Percentiles rank a stretch among this genome's conserved stretches.
Evolutionary conservation across 2,888 invertebrate genomes (phyloP).

Genomic region (Tineola bisselliella): DNA sequence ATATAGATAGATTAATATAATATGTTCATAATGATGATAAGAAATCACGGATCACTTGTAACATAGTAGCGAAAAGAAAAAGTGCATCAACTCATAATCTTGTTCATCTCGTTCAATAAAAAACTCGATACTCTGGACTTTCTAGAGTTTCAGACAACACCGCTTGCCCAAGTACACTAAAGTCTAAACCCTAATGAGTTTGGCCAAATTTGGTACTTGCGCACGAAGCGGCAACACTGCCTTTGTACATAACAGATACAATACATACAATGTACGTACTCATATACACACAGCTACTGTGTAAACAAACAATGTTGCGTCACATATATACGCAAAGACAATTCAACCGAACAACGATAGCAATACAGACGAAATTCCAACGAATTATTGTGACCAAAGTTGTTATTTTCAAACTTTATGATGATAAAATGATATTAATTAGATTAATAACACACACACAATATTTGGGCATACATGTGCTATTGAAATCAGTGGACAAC

Average conservation of each 20-base stretch:
- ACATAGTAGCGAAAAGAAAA: neutral
- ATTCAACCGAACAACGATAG: neutral
- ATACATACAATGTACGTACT: neutral
- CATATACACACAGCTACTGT: neutral
- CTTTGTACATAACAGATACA: neutral
- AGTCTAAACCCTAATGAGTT: neutral
- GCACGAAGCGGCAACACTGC: neutral
- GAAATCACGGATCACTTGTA: too few species aligned
- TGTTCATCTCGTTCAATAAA: neutral
- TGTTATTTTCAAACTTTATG: constrained; percentile 34
- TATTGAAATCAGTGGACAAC: neutral
- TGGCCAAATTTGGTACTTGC: neutral
- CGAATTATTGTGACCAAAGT: constrained; percentile 27
- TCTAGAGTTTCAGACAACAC: neutral
- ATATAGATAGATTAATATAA: too few species aligned
- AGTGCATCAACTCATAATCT: neutral
- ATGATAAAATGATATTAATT: neutral
- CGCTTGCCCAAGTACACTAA: neutral
- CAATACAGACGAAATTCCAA: constrained; percentile 22
- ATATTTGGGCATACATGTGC: neutral
- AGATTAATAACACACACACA: neutral
- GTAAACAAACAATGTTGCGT: constrained; percentile 5
- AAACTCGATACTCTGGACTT: neutral
- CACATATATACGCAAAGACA: neutral
- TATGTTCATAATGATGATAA: too few species aligned